A percentile compares a stretch with the other conserved stretches of the same genome.
These are phyloP conservation scores for Heliconius aoede DNA, from an alignment of 2,888 invertebrate species.

Conservation along the genomic window DNA sequence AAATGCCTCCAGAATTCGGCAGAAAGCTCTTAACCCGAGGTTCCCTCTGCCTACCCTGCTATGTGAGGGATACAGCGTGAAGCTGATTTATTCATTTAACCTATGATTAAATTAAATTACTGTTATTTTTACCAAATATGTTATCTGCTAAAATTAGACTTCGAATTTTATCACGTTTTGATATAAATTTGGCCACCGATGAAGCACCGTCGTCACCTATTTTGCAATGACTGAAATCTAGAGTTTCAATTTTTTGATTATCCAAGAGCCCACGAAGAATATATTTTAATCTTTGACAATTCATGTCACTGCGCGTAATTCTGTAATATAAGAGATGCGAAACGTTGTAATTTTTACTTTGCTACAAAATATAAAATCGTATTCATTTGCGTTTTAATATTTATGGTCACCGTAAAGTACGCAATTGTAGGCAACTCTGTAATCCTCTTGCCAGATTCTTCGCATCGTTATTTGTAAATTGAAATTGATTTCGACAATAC, in stretches of 20 bases:
- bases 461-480: slow-evolving; percentile 78
- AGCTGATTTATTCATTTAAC: too few relatives aligned
- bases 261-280: slow-evolving; percentile 73
- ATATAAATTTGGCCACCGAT: slow-evolving; percentile 84
- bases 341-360: slow-evolving; percentile 11
- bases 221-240: slow-evolving; percentile 87
- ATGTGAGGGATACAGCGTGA: too few relatives aligned
- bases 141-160: slow-evolving; percentile 81
- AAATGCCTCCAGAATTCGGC: too few relatives aligned
- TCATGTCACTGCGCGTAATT: slow-evolving; percentile 76
- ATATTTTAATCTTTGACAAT: slow-evolving; percentile 75
- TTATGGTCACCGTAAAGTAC: slow-evolving; percentile 62
- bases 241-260: slow-evolving; percentile 73
- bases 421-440: slow-evolving; percentile 70
- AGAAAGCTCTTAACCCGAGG: too few relatives aligned
- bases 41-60: too few relatives aligned
- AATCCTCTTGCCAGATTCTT: slow-evolving; percentile 73
- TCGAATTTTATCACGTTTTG: slow-evolving; percentile 74
- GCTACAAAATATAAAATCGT: neutral
- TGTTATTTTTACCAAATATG: slow-evolving; percentile 69
- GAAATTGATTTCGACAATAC: slow-evolving; percentile 77
- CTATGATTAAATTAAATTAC: neutral
- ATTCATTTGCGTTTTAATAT: neutral
- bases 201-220: slow-evolving; percentile 84
- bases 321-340: slow-evolving; percentile 52